phyloP scores from a whole-genome alignment of 37 sponge, comb jelly and placozoan genomes.

The Agelas oroides region DNA sequence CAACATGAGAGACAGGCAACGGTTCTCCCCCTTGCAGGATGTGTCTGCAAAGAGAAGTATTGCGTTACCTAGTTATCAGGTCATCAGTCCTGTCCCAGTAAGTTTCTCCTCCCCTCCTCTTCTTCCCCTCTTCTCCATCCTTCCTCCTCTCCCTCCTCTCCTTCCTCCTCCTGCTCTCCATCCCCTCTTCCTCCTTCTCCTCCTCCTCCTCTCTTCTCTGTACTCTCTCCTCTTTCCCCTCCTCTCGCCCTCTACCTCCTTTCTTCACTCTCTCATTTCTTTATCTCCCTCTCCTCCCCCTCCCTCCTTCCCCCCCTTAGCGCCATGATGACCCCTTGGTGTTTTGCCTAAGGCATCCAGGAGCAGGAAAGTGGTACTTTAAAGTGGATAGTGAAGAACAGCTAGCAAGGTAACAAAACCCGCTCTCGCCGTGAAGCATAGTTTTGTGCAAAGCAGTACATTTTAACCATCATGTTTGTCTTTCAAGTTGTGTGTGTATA shows the following conservation, averaged over 20 bases:
- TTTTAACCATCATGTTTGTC: too few species aligned
- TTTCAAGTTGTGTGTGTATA: too few species aligned
- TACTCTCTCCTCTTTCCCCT: not conserved
- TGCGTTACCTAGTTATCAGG: slow-evolving; percentile 62
- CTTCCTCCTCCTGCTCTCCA: not conserved
- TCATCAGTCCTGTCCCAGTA: slow-evolving; percentile 23
- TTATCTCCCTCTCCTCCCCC: not conserved
- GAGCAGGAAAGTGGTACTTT: slow-evolving; percentile 58
- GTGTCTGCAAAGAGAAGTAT: slow-evolving; percentile 68
- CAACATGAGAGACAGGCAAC: not conserved
- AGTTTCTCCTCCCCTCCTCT: not conserved
- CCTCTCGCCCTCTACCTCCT: not conserved
- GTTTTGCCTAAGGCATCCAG: slow-evolving; percentile 69
- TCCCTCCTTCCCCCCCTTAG: not conserved
- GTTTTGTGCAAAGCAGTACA: too few species aligned
- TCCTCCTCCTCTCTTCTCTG: not conserved
- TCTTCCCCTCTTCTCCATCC: not conserved
- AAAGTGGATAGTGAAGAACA: slow-evolving; percentile 71
- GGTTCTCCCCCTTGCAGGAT: slow-evolving; percentile 64
- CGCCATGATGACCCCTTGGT: slow-evolving; percentile 55
- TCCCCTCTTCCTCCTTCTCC: not conserved
- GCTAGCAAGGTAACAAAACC: slow-evolving; percentile 29
- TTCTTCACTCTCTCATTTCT: not conserved
- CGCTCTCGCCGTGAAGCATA: too few species aligned
- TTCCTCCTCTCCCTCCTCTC: not conserved